phyloP scores from a whole-genome alignment of 2,797 vertebrate genomes.

The Hydrophis major region DNA sequence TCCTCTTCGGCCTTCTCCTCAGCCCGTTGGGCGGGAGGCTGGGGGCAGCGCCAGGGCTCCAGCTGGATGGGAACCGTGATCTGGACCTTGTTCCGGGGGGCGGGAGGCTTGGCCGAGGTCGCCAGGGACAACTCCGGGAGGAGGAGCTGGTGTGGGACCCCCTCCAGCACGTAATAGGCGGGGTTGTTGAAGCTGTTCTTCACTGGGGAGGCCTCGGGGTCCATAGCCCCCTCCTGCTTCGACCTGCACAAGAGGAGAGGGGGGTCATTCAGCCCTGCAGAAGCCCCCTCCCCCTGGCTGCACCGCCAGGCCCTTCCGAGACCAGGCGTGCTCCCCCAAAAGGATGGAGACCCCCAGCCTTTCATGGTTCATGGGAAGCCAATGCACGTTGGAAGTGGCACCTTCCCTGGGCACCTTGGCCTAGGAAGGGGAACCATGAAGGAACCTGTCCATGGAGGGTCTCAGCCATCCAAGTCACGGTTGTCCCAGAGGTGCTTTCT shows the following conservation, averaged over 20 bases:
- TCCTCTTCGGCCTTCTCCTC: conserved; percentile 88
- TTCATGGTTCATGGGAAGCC: neutral
- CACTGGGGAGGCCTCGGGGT: conserved; percentile 69
- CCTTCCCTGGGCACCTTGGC: neutral
- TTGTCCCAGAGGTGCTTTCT: neutral
- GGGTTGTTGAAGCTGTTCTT: conserved; percentile 99
- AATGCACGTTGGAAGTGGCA: neutral
- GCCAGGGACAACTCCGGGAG: conserved; percentile 73
- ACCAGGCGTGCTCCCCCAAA: neutral
- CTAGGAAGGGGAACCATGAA: neutral
- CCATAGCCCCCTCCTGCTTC: conserved; percentile 75
- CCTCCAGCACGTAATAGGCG: conserved; percentile 94
- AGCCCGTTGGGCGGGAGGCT: conserved; percentile 56
- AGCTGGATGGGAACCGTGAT: conserved; percentile 57
- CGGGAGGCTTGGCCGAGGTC: conserved; percentile 58
- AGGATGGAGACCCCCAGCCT: neutral
- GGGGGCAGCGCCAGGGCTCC: conserved; percentile 53
- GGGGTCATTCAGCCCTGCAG: accelerated
- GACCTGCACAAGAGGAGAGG: conserved; percentile 63
- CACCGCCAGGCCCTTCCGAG: neutral
- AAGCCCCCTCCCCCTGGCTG: too few species aligned
- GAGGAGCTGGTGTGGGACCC: conserved; percentile 87
- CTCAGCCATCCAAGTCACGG: accelerated
- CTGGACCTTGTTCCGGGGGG: conserved; percentile 79
- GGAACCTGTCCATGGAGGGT: neutral